Evolutionary conservation across 2,888 invertebrate genomes (phyloP).

Genomic region (Colostygia pectinataria): DNA sequence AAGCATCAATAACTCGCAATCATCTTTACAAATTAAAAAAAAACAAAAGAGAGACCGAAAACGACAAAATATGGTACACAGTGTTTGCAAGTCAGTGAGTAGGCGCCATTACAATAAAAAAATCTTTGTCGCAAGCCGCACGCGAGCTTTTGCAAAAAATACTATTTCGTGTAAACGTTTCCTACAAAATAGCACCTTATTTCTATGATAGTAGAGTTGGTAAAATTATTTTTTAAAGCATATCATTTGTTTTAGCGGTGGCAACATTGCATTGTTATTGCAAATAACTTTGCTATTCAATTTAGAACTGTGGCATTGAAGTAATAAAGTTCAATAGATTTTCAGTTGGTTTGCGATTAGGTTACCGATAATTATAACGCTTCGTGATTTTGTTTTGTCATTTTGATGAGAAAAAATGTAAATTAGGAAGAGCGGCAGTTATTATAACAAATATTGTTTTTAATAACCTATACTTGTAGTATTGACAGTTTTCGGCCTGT

Average conservation of each 20-base stretch:
- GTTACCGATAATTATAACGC: constrained; percentile 40
- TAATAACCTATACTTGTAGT: constrained; percentile 51
- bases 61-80: constrained; percentile 51
- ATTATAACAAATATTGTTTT: constrained; percentile 54
- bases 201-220: fast-evolving
- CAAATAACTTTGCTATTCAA: constrained; percentile 2
- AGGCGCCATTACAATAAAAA: constrained; percentile 34
- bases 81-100: constrained; percentile 61
- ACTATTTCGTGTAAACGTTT: background rate
- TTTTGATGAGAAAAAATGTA: constrained; percentile 48
- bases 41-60: constrained; percentile 44
- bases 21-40: constrained; percentile 30
- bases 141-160: constrained; percentile 36
- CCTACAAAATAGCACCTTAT: constrained; percentile 24
- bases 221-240: background rate
- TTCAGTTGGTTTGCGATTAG: background rate
- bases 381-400: constrained; percentile 57
- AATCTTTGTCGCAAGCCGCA: constrained; percentile 66
- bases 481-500: constrained; percentile 36
- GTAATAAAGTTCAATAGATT: background rate
- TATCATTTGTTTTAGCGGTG: background rate
- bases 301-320: background rate
- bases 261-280: background rate
- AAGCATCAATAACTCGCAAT: constrained; percentile 26
- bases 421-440: constrained; percentile 40